Base-by-base conservation (phyloP, 1,140 invertebrate species). In the Microplitis mediator region DNA sequence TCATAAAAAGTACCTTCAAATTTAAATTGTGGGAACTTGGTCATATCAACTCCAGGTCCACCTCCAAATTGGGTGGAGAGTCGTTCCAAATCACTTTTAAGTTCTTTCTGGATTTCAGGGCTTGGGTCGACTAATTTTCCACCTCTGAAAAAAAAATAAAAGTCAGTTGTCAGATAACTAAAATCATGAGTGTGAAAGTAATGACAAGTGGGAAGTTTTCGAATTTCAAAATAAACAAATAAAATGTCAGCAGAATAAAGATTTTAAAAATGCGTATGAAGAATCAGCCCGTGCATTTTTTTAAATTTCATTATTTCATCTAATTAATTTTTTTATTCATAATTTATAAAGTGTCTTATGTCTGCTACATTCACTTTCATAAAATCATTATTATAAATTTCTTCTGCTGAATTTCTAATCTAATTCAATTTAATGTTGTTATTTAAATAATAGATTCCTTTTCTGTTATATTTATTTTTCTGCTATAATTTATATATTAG, bases 1-100 rank as follows among this genome's bases (percentile, higher is more conserved):
- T 64, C 54, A 58, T 71, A 56, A 64, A 31, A 50, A 58, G 64
- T 86, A 86, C 86, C 93, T 71, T 89, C 85, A 77, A 96, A 98
- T 79, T 92, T 93, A 79, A 97, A 94, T 13, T 89, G 84, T 8
- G 97, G 97, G 85, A 98, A 97, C 83, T 95, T 90, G 5, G 93
- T 93, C 92, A 97, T 95, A 82, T 98, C 95, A 32, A 90, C 89
- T 67, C 93, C 93, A 58, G 88, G 78, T 54, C 88, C 91, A 79
- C 93, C 95, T 60, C 94, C 94, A 86, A 88, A 97, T 72, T 93
- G 91, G 78, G 90, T 92, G 31, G 91, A 89, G 68, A 97, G 88
- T 84, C 95, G 95, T 8, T 94, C 93, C 71, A 97, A 80, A 82
- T 97, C 94, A 58, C 91, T 86, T 79, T 93, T 90, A 61, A 93